Evolutionary conservation across 1,140 invertebrate genomes (phyloP).

Genomic region (Heliconius hewitsoni): DNA sequence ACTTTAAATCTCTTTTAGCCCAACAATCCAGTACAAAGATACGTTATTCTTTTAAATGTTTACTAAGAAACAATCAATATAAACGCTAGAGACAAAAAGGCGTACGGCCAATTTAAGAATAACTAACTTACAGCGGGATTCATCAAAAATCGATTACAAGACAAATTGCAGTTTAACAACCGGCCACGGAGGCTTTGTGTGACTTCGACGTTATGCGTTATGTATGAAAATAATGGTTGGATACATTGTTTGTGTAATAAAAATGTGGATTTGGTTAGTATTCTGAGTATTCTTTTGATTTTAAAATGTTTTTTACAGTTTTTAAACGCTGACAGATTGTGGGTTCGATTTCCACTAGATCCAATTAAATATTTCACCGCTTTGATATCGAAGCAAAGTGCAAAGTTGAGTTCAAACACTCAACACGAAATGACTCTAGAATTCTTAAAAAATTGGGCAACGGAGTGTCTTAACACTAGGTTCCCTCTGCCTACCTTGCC

Average conservation of each 20-base stretch:
- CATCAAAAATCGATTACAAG: slow-evolving; percentile 74
- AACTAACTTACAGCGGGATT: slow-evolving; percentile 47
- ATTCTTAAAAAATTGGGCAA: too few relatives aligned
- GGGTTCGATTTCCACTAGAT: too few relatives aligned
- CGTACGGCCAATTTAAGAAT: slow-evolving; percentile 43
- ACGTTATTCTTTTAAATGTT: slow-evolving; percentile 39
- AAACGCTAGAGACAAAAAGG: slow-evolving; percentile 51
- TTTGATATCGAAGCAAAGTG: too few relatives aligned
- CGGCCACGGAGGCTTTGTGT: slow-evolving; percentile 34
- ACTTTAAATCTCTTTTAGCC: slow-evolving; percentile 22
- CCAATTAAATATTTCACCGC: too few relatives aligned
- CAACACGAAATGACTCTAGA: too few relatives aligned
- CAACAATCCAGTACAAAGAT: slow-evolving; percentile 1
- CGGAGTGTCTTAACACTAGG: too few relatives aligned
- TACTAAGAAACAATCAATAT: slow-evolving; percentile 55
- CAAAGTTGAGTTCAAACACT: too few relatives aligned
- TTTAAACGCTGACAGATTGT: too few relatives aligned
- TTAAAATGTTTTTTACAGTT: neutral
- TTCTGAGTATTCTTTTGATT: neutral
- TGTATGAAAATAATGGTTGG: slow-evolving; percentile 2
- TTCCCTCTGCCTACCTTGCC: too few relatives aligned
- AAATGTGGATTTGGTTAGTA: neutral
- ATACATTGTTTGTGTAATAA: neutral
- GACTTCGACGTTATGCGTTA: slow-evolving; percentile 20
- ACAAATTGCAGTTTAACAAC: slow-evolving; percentile 71